These are phyloP conservation scores for Mionectes olivaceus DNA, from an alignment of 2,797 vertebrate species.

Conservation along the genomic window DNA sequence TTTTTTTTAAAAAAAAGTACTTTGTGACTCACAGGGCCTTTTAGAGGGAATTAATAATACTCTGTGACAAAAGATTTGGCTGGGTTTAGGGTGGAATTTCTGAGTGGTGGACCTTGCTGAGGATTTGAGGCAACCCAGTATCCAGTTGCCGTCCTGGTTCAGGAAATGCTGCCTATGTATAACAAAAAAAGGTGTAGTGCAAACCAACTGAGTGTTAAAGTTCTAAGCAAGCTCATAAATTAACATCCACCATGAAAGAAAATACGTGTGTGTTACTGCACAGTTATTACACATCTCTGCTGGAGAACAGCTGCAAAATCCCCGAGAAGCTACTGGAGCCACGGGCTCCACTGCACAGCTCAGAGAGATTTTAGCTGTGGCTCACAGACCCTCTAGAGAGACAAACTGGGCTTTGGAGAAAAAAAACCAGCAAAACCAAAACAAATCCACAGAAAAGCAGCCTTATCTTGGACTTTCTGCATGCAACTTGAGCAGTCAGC, in stretches of 20 bases:
- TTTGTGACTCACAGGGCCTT: background rate
- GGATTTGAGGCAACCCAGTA: constrained; percentile 20
- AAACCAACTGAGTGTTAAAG: background rate
- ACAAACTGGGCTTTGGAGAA: background rate
- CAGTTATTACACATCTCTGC: constrained; percentile 41
- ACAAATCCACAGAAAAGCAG: background rate
- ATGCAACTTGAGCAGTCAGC: background rate
- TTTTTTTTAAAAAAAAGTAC: background rate
- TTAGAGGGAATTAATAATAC: constrained; percentile 13
- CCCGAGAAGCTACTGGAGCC: background rate
- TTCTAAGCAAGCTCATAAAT: constrained; percentile 39
- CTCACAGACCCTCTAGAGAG: background rate
- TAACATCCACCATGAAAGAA: constrained; percentile 51
- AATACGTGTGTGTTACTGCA: background rate
- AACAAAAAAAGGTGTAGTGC: constrained; percentile 35
- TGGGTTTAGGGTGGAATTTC: constrained; percentile 29
- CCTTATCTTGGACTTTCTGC: background rate
- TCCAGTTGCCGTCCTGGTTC: constrained; percentile 8
- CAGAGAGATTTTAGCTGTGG: background rate
- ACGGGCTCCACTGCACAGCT: background rate
- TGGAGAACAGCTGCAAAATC: constrained; percentile 63
- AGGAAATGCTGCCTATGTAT: constrained; percentile 2
- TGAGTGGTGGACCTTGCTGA: background rate
- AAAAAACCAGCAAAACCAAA: background rate
- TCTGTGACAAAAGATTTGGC: constrained; percentile 20